Evolutionary conservation across 2,113 vertebrate species (phyloP), one percentile per base, ranked within the genome.

Genomic region (Ciconia boyciana): DNA sequence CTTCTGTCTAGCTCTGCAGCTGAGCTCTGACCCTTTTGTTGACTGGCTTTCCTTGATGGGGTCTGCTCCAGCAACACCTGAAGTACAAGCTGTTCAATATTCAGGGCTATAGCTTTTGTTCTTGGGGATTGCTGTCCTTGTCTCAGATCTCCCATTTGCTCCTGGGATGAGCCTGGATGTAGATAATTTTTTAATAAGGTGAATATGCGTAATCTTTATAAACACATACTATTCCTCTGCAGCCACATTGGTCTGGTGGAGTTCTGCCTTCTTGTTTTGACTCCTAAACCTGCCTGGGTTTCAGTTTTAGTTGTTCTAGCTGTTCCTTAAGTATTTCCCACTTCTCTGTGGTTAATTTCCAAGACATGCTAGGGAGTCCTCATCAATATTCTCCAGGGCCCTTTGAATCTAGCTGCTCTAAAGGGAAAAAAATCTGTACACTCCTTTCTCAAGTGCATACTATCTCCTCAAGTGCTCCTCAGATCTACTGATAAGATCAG

Each of bases 401-500:
- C 36, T 80, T 90, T 78, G 54, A 82, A 74, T 76, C 41, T 90
- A 48, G 25, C 14, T 83, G 32, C 64, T 74, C 39, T 58, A 78
- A 78, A 64, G 29, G 36, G n/a, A 32, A 66, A 60, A 36, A 25
- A 76, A 25, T 31, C 49, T 41, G 21, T 43, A 28, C 16, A 1
- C 34, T 83, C n/a, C 46, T 93, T 88, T 87, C 64, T 89, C 4
- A 1, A 77, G 41, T 46, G 32, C 52, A 26, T 60, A 9, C 1
- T 1, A 12, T 44, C 62, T 84, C 44, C 29, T 78, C 60, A 54
- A 79, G 84, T 76, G 54, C 68, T 91, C 16, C 75, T 94, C 68
- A 81, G 85, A 64, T 58, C 64, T 89, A 6, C 60, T 81, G 48
- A 36, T 90, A 92, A 83, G 72, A 88, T 86, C 75, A 77, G 84